A percentile compares a stretch with the other conserved stretches of the same genome.
phyloP scores from a whole-genome alignment of 2,113 vertebrate genomes.

The Urocynchramus pylzowi region DNA sequence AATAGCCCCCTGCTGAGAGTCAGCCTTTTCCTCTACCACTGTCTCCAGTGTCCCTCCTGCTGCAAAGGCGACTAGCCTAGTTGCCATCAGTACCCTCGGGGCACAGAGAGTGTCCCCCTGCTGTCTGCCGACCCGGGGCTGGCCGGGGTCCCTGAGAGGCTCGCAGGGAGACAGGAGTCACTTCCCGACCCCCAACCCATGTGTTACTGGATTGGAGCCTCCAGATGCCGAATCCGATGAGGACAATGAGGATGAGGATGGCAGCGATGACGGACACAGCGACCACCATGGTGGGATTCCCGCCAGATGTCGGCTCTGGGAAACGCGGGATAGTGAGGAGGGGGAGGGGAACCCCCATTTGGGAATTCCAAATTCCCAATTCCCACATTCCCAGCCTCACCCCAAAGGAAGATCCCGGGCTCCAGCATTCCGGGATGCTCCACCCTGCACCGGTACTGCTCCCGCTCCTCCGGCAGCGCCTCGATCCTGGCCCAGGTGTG shows the following conservation, averaged over 20 bases:
- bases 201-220: background rate
- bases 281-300: background rate
- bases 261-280: background rate
- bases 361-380: background rate
- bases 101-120: too few species aligned
- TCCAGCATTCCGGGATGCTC: background rate
- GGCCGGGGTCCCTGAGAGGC: too few species aligned
- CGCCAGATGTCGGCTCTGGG: background rate
- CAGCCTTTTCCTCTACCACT: too few species aligned
- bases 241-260: background rate
- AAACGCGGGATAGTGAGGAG: accelerated
- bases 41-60: too few species aligned
- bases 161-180: too few species aligned
- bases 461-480: background rate
- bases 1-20: too few species aligned
- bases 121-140: too few species aligned
- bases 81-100: too few species aligned
- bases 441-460: background rate
- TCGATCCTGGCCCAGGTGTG: background rate
- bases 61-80: too few species aligned
- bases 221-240: accelerated
- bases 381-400: background rate
- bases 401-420: background rate
- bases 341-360: background rate
- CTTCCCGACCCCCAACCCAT: background rate